Evolutionary conservation across 2,113 vertebrate genomes (phyloP).

Genomic region (Oncorhynchus nerka): DNA sequence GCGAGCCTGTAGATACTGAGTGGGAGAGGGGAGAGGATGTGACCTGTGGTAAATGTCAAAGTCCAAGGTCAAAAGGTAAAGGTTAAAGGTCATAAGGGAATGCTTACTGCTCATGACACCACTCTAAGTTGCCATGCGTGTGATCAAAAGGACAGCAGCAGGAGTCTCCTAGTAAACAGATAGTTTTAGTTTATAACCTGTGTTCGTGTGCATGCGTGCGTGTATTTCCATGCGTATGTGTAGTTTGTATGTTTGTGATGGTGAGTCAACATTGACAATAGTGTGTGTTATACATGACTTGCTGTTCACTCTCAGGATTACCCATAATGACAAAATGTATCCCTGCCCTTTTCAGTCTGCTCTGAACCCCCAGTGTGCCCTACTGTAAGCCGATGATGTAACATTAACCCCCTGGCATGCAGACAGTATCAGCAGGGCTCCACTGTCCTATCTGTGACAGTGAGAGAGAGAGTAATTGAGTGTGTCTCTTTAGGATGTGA

Average conservation of each 20-base stretch:
- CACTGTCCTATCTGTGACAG: neutral
- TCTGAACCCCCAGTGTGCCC: neutral
- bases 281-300: neutral
- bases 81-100: slow-evolving; percentile 36
- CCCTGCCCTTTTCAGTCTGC: neutral
- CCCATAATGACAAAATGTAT: neutral
- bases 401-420: neutral
- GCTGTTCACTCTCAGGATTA: neutral
- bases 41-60: slow-evolving; percentile 23
- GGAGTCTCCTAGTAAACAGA: neutral
- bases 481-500: slow-evolving; percentile 2
- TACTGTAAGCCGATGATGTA: neutral
- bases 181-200: neutral
- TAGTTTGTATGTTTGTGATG: neutral
- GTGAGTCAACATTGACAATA: neutral
- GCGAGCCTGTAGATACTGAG: slow-evolving; percentile 30
- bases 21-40: slow-evolving; percentile 19
- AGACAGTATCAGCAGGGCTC: neutral
- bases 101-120: neutral
- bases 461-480: neutral
- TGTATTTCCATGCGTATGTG: neutral
- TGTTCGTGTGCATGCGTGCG: neutral
- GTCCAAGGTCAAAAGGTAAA: slow-evolving; percentile 39
- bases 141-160: neutral
- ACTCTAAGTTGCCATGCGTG: neutral